Percentiles rank a stretch among this genome's conserved stretches.
Evolutionary conservation across 2,888 invertebrate species (phyloP).

Genomic region (Pardosa pseudoannulata): DNA sequence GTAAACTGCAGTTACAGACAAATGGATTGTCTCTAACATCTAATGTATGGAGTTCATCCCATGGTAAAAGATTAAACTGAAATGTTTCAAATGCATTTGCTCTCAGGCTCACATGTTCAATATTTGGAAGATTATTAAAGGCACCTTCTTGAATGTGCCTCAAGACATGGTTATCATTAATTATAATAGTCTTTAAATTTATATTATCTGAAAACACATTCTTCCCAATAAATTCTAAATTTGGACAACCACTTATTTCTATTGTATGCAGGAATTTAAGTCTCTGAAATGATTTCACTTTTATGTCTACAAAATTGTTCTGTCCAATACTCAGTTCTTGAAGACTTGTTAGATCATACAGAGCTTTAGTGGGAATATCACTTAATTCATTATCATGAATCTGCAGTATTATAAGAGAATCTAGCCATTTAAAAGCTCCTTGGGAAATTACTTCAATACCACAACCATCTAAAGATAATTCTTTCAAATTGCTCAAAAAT

Average conservation of each 20-base stretch:
- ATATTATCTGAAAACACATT: constrained; percentile 69
- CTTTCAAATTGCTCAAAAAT: constrained; percentile 82
- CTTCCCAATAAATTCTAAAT: constrained; percentile 51
- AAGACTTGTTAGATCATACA: constrained; percentile 80
- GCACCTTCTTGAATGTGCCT: constrained; percentile 64
- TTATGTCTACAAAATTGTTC: constrained; percentile 58
- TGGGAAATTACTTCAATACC: constrained; percentile 37
- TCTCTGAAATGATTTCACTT: constrained; percentile 52
- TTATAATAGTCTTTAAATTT: constrained; percentile 61
- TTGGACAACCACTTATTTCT: constrained; percentile 54
- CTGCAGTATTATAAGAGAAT: constrained; percentile 84
- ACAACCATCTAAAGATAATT: constrained; percentile 82
- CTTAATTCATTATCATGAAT: constrained; percentile 75
- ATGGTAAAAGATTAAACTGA: constrained; percentile 76
- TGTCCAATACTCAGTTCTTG: constrained; percentile 84
- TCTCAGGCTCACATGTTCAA: constrained; percentile 69
- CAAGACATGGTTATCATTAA: constrained; percentile 71
- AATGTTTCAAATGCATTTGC: constrained; percentile 71
- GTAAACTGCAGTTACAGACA: constrained; percentile 89
- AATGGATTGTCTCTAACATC: constrained; percentile 89
- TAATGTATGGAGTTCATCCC: constrained; percentile 85
- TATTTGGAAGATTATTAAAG: constrained; percentile 64
- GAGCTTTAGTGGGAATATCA: constrained; percentile 67
- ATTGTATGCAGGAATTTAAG: constrained; percentile 49
- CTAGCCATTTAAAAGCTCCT: constrained; percentile 84